Percentiles rank a stretch among this genome's conserved stretches.
Conservation (phyloP, 2,113 vertebrate genomes). For the Lampris incognitus region DNA sequence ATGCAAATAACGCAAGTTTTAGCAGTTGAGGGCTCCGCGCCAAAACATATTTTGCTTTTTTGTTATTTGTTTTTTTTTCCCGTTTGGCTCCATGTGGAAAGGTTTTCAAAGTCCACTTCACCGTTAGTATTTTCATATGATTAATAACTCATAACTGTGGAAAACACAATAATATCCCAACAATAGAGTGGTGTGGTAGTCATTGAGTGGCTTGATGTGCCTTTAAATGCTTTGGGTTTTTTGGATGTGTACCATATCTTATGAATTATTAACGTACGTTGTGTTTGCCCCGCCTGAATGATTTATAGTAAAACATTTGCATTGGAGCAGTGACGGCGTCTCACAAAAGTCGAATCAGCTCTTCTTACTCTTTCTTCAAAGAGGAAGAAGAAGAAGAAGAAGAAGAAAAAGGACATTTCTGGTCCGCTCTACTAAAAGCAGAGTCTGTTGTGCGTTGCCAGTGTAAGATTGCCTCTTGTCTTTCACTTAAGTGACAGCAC, state of each 20-base stretch:
- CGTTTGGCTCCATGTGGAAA: slow-evolving; percentile 62
- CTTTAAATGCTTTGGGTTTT: not conserved
- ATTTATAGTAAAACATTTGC: slow-evolving; percentile 51
- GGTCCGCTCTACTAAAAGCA: not conserved
- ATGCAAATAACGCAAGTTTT: slow-evolving; percentile 31
- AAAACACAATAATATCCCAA: slow-evolving; percentile 36
- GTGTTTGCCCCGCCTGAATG: slow-evolving; percentile 44
- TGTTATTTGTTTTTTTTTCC: slow-evolving; percentile 20
- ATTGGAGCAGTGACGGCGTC: slow-evolving; percentile 45
- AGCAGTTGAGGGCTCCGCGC: not conserved
- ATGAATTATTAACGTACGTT: slow-evolving; percentile 61
- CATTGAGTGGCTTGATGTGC: slow-evolving; percentile 9
- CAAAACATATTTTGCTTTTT: slow-evolving; percentile 24
- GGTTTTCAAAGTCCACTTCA: slow-evolving; percentile 44
- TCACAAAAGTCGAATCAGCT: slow-evolving; percentile 13
- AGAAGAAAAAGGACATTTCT: not conserved
- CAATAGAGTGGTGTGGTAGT: slow-evolving; percentile 25
- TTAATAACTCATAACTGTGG: slow-evolving; percentile 62
- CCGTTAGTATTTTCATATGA: slow-evolving; percentile 55
- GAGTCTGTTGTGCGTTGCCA: slow-evolving; percentile 18
- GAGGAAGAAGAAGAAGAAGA: slow-evolving; percentile 5
- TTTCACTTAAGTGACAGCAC: slow-evolving; percentile 27
- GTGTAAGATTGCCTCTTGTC: not conserved
- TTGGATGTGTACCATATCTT: slow-evolving; percentile 32
- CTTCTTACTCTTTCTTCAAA: not conserved